Evolutionary conservation across 2,113 vertebrate genomes (phyloP).

Genomic region (Nibea coibor): DNA sequence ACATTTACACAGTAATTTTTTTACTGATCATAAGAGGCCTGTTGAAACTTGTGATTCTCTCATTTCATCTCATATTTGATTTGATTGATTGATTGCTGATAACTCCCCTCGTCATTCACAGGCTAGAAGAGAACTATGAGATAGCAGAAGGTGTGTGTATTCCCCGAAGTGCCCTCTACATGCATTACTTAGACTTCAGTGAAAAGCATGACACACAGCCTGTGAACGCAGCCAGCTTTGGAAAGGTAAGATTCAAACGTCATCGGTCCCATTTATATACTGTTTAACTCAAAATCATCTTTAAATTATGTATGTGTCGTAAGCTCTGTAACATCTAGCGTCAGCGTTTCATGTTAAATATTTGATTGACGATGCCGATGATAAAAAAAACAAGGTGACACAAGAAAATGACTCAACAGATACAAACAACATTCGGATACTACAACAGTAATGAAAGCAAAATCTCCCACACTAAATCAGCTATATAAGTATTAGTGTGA

Average conservation of each 20-base stretch:
- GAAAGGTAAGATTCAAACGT: slow-evolving; percentile 88
- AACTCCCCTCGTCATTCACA: slow-evolving; percentile 69
- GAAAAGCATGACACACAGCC: slow-evolving; percentile 98
- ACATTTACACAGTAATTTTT: neutral
- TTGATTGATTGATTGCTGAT: no score
- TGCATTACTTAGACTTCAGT: slow-evolving; percentile 99
- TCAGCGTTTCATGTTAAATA: neutral
- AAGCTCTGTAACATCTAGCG: neutral
- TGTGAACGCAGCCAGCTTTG: slow-evolving; percentile 98
- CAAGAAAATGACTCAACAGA: slow-evolving; percentile 7
- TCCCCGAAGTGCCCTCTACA: slow-evolving; percentile 97
- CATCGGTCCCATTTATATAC: neutral
- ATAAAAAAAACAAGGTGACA: no score
- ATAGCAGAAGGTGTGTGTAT: slow-evolving; percentile 99
- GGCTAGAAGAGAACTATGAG: slow-evolving; percentile 99
- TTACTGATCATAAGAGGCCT: neutral
- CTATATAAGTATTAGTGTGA: neutral
- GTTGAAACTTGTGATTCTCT: neutral
- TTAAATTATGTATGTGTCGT: neutral
- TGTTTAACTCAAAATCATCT: neutral
- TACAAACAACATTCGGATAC: neutral
- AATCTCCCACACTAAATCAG: slow-evolving; percentile 32
- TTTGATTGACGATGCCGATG: neutral
- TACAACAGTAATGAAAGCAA: neutral
- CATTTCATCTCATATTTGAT: neutral